Evolutionary conservation across 2,797 vertebrate genomes (phyloP), one percentile per base, ranked within the genome.

Genomic region (Bovichtus variegatus): DNA sequence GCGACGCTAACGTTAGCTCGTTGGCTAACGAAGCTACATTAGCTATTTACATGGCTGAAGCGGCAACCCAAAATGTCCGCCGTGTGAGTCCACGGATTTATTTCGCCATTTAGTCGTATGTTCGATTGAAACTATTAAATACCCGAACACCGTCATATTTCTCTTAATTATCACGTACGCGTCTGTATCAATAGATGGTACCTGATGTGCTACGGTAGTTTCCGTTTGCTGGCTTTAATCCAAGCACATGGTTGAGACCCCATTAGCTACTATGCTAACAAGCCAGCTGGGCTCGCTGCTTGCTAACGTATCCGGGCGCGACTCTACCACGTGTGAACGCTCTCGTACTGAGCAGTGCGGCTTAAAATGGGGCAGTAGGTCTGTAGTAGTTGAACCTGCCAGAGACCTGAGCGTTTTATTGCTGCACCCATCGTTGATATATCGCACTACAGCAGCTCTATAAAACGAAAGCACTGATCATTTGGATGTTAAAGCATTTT

Each of bases 61-160:
- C 75, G 81, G 85, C 71, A 82, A 83, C 84, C 85, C 91, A 96
- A 96, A 95, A 96, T 96, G 95, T 96, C 95, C 93, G 95, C 95
- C 94, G 76, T 59, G 23, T 38, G 76, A 78, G 82, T 85, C 50
- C 55, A 36, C 57, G 12, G 59, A 71, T 79, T 84, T 87, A 23
- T 82, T 78, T 90, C 61, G 57, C 74, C 10, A 3, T 31, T 15
- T 51, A 5, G 4, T 5, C 1, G 9, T 38, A 3, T 68, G 7
- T 13, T 62, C 0, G 1, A 2, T 2, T 5, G 25, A 64, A 15
- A n/a, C 0, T 1, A 0, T 0, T 1, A 18, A 34, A 7, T 8
- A 34, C 31, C 31, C 34, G 3, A n/a, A 9, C 13, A 7, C 2
- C 1, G 3, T 3, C 1, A 2, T 0, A 0, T 19, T 9, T 38